Conservation (phyloP, 2,113 vertebrate genomes). For the Scomber japonicus region DNA sequence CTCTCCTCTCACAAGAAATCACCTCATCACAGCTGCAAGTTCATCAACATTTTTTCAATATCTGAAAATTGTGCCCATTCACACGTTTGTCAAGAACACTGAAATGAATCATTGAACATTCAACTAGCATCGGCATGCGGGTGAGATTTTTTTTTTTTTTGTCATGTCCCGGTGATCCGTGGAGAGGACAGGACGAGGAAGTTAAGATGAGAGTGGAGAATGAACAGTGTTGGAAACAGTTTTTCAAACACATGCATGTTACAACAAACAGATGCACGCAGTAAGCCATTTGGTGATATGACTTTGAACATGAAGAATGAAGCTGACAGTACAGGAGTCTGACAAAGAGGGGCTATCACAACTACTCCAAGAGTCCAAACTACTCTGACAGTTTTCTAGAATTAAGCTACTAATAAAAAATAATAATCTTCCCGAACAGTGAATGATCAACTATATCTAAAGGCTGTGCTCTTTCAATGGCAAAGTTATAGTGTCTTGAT, state of each 20-base stretch:
- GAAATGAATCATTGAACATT: slow-evolving; percentile 42
- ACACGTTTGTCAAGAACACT: slow-evolving; percentile 50
- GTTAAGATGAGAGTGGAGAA: slow-evolving; percentile 39
- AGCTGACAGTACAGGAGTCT: slow-evolving; percentile 31
- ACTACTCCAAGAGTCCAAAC: slow-evolving; percentile 15
- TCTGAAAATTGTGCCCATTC: slow-evolving; percentile 15
- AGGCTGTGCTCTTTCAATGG: slow-evolving; percentile 5
- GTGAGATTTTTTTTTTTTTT: slow-evolving; percentile 25
- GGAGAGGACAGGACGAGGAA: slow-evolving; percentile 55
- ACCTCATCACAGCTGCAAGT: not conserved
- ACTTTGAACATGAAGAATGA: slow-evolving; percentile 61
- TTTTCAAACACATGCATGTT: slow-evolving; percentile 71
- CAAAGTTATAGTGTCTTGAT: slow-evolving; percentile 30
- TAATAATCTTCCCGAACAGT: not conserved
- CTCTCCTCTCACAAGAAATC: not conserved
- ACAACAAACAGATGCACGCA: slow-evolving; percentile 70
- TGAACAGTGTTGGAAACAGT: slow-evolving; percentile 42
- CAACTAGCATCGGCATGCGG: slow-evolving; percentile 65
- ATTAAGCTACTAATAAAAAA: slow-evolving; percentile 14
- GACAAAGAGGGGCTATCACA: slow-evolving; percentile 29
- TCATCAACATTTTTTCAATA: not conserved
- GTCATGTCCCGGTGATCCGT: slow-evolving; percentile 45
- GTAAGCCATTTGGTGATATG: slow-evolving; percentile 58
- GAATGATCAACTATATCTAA: slow-evolving; percentile 4
- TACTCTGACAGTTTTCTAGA: slow-evolving; percentile 10